A percentile compares a stretch with the other conserved stretches of the same genome.
phyloP scores from a whole-genome alignment of 2,113 vertebrate species.

The Labeo rohita region DNA sequence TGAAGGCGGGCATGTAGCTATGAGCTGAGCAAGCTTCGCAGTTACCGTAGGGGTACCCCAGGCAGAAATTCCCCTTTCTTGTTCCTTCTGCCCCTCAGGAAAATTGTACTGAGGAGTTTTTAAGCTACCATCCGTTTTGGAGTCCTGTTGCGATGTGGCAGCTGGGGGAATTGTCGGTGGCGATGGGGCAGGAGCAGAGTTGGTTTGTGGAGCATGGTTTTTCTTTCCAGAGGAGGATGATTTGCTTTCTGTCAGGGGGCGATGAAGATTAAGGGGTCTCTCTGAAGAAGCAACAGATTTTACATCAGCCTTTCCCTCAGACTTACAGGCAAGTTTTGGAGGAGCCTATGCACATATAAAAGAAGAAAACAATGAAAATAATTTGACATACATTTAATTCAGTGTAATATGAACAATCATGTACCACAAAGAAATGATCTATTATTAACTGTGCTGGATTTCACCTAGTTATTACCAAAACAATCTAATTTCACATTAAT shows the following conservation, averaged over 20 bases:
- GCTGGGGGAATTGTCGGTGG: constrained; percentile 60
- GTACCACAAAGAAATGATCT: background rate
- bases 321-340: constrained; percentile 75
- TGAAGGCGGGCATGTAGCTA: constrained; percentile 92
- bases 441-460: background rate
- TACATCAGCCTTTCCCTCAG: constrained; percentile 74
- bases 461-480: background rate
- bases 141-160: constrained; percentile 64
- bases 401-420: background rate
- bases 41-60: constrained; percentile 88
- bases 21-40: constrained; percentile 94
- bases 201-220: constrained; percentile 66
- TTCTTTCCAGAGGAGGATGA: constrained; percentile 74
- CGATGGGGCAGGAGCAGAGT: constrained; percentile 63
- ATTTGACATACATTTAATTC: background rate
- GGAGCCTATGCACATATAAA: constrained; percentile 66
- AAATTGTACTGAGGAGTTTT: constrained; percentile 73
- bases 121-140: constrained; percentile 76
- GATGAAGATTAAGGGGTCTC: constrained; percentile 77
- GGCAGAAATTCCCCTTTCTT: constrained; percentile 78
- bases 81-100: constrained; percentile 81
- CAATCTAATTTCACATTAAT: background rate
- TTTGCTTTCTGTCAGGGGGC: constrained; percentile 71
- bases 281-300: constrained; percentile 68
- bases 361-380: constrained; percentile 15